Conservation (phyloP, 2,888 invertebrate genomes). For the Proisotoma minuta region DNA sequence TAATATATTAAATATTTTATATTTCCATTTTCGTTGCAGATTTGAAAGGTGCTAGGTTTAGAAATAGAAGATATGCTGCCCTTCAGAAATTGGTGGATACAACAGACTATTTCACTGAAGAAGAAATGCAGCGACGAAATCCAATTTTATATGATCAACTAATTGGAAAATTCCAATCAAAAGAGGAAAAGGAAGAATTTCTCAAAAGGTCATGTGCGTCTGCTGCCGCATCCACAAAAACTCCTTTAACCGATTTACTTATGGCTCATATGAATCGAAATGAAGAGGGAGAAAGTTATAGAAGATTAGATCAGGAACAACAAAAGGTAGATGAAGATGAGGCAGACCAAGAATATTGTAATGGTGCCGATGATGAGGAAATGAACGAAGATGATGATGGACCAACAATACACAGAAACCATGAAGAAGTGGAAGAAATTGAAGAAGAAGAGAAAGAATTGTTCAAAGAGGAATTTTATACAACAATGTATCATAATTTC, state of each 20-base stretch:
- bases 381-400: constrained; percentile 49
- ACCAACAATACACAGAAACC: constrained; percentile 54
- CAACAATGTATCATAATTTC: constrained; percentile 79
- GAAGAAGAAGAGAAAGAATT: constrained; percentile 55
- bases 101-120: constrained; percentile 78
- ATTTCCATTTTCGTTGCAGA: not conserved
- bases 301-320: constrained; percentile 53
- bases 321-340: constrained; percentile 61
- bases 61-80: constrained; percentile 78
- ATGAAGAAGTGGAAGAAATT: constrained; percentile 48
- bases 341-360: constrained; percentile 49
- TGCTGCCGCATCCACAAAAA: constrained; percentile 28
- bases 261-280: constrained; percentile 75
- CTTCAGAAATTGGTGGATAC: constrained; percentile 66
- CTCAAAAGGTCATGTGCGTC: constrained; percentile 39
- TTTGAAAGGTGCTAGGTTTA: constrained; percentile 13
- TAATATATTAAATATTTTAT: too few species aligned
- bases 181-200: constrained; percentile 62
- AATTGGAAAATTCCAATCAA: constrained; percentile 76
- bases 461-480: constrained; percentile 72
- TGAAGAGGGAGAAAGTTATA: constrained; percentile 53
- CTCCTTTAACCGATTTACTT: constrained; percentile 57
- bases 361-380: constrained; percentile 49
- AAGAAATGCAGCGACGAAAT: constrained; percentile 87
- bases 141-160: constrained; percentile 85